Evolutionary conservation across 2,113 vertebrate species (phyloP), one percentile per base, ranked within the genome.

Genomic region (Coturnix japonica): DNA sequence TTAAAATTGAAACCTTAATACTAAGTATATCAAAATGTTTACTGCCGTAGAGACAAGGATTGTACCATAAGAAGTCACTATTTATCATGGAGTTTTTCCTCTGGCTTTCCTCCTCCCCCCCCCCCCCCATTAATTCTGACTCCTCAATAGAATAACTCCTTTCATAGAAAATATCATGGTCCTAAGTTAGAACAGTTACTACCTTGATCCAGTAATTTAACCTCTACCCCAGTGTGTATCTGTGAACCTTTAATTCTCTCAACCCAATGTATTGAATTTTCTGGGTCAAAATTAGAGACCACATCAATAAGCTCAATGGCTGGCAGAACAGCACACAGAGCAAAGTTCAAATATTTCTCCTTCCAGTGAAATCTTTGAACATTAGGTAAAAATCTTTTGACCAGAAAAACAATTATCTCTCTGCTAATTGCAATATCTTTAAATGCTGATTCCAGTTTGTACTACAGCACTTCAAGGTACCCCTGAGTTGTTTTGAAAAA

Each of bases 321-420:
- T 35, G 19, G 35, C 69, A 81, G 49, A 94, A 30, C 8, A 94
- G 43, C 8, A 8, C 37, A 41, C 65, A 81, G 20, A 89, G 18
- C 9, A 77, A 88, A 94, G 60, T 77, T 94, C 89, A 93, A 95
- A 80, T 90, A 95, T 75, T 89, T 93, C 84, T 72, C 92, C 13
- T 31, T 66, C 73, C 47, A 60, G n/a, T 26, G 46, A 79, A 81
- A 60, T 66, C 56, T 79, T 72, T 35, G 9, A 94, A 22, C 49
- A 28, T 53, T 78, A 92, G 74, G 4, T 8, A 77, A 75, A 73
- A 79, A 61, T 13, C 15, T 61, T 84, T 63, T 26, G 41, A 46
- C 59, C 1, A 46, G 28, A 41, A 41, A 74, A 83, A 33, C 18
- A 47, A 15, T 4, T 70, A 5, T 21, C 65, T 11, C 28, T 73